phyloP scores from a whole-genome alignment of 2,797 vertebrate genomes.

The Pempheris klunzingeri region DNA sequence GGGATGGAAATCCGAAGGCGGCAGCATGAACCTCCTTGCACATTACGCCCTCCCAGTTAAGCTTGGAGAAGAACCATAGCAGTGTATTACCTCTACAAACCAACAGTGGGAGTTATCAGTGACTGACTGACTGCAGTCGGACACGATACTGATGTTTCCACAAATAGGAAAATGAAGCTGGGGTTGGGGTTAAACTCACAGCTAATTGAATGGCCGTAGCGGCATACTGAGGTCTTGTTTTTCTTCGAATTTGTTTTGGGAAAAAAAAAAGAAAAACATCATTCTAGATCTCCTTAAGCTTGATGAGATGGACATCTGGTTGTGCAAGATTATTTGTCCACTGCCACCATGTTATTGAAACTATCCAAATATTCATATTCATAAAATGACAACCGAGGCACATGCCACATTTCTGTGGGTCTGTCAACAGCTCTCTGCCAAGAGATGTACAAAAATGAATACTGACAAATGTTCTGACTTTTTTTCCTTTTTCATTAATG shows the following conservation, averaged over 20 bases:
- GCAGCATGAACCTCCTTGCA: background rate
- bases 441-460: conserved; percentile 29
- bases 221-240: background rate
- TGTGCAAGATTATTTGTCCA: background rate
- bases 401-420: conserved; percentile 23
- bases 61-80: background rate
- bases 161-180: background rate
- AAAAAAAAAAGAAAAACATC: conserved; percentile 2
- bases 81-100: background rate
- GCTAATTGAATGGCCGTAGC: background rate
- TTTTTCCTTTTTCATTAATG: conserved; percentile 16
- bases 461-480: conserved; percentile 11
- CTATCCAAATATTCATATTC: conserved; percentile 26
- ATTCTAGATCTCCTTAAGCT: background rate
- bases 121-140: too few species aligned
- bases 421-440: conserved; percentile 32
- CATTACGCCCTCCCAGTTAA: background rate
- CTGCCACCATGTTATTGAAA: conserved; percentile 2
- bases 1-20: background rate
- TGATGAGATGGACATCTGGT: conserved; percentile 16
- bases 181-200: background rate
- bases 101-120: background rate
- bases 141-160: too few species aligned
- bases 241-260: background rate
- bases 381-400: conserved; percentile 12